phyloP scores from a whole-genome alignment of 2,888 invertebrate species.

The Vanessa cardui region DNA sequence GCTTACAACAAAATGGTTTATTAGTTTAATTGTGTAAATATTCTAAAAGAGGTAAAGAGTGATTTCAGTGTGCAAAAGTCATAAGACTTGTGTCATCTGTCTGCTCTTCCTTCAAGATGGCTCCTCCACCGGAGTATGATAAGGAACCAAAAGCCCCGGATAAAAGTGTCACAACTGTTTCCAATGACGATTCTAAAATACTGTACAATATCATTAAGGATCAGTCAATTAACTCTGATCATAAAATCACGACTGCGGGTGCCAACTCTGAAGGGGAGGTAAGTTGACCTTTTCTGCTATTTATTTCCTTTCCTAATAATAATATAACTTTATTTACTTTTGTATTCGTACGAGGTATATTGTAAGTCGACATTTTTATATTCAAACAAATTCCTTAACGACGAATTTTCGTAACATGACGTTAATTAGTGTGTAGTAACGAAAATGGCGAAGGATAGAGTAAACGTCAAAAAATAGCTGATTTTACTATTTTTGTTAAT shows the following conservation, averaged over 20 bases:
- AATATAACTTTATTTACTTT: constrained; percentile 17
- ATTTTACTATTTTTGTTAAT: constrained; percentile 1
- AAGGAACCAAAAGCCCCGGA: constrained; percentile 89
- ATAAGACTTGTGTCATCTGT: constrained; percentile 83
- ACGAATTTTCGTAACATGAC: constrained; percentile 1
- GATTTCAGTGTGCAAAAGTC: constrained; percentile 76
- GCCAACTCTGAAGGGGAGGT: constrained; percentile 72
- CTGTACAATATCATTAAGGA: constrained; percentile 70
- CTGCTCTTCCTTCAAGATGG: constrained; percentile 86
- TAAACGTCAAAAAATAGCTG: constrained; percentile 28
- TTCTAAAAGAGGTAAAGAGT: constrained; percentile 60
- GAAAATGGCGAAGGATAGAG: constrained; percentile 37
- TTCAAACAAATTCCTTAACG: not conserved
- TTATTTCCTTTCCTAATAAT: constrained; percentile 18
- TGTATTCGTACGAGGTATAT: not conserved
- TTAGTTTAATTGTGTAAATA: constrained; percentile 63
- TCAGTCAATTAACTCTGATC: constrained; percentile 69
- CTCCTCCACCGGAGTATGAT: constrained; percentile 90
- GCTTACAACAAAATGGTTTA: constrained; percentile 63
- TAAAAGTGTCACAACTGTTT: constrained; percentile 79
- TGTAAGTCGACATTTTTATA: not conserved
- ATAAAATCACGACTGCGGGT: constrained; percentile 62
- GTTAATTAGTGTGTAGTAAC: constrained; percentile 17
- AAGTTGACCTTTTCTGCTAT: constrained; percentile 57
- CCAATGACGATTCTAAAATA: constrained; percentile 76